Evolutionary conservation across 2,888 invertebrate species (phyloP).

Genomic region (Heteromyza rotundicornis): DNA sequence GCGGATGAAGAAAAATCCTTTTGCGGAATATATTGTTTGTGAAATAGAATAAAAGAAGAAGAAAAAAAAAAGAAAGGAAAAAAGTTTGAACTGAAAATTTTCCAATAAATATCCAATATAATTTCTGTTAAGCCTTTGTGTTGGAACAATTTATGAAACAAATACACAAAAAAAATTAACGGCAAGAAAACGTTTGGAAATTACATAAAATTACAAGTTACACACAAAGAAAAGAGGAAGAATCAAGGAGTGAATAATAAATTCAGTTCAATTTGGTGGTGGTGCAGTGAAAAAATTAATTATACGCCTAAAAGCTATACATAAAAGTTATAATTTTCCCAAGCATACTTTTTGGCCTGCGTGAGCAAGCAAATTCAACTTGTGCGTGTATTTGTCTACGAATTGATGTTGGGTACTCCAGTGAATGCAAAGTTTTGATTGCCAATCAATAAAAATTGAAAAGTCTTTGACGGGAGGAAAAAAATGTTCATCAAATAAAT

Average conservation of each 20-base stretch:
- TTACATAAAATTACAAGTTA: too few species aligned
- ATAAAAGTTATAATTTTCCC: conserved; percentile 34
- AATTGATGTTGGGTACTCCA: too few species aligned
- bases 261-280: conserved; percentile 20
- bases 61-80: background rate
- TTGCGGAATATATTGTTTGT: conserved; percentile 6
- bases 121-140: background rate
- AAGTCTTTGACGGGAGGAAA: too few species aligned
- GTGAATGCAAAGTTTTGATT: too few species aligned
- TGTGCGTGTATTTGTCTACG: too few species aligned
- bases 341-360: conserved; percentile 37
- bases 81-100: conserved; percentile 8
- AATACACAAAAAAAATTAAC: background rate
- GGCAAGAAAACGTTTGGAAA: too few species aligned
- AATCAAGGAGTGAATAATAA: background rate
- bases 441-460: too few species aligned
- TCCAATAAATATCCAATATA: background rate
- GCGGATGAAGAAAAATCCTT: conserved; percentile 10
- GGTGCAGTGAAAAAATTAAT: background rate
- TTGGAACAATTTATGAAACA: background rate
- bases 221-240: background rate
- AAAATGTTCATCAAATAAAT: too few species aligned
- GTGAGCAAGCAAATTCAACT: too few species aligned
- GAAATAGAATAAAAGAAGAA: background rate
- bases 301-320: conserved; percentile 5